phyloP scores from a whole-genome alignment of 2,113 vertebrate genomes.

The Cyprinodon brontotheroides region DNA sequence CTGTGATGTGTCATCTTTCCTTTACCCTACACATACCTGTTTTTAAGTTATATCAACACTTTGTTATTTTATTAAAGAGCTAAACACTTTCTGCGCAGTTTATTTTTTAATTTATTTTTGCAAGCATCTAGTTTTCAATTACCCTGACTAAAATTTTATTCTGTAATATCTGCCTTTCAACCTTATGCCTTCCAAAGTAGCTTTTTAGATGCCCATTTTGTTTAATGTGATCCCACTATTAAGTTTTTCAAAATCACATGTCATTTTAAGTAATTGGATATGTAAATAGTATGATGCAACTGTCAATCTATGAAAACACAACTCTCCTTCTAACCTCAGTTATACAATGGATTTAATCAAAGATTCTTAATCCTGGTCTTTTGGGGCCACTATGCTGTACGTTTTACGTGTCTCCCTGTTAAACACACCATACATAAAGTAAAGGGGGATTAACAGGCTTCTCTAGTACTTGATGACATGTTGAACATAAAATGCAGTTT shows the following conservation, averaged over 20 bases:
- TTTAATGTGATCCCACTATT: not conserved
- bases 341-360: too few species aligned
- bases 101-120: not conserved
- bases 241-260: too few species aligned
- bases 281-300: too few species aligned
- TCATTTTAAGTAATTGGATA: too few species aligned
- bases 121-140: not conserved
- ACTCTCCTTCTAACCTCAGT: too few species aligned
- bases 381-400: not conserved
- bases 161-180: not conserved
- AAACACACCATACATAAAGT: not conserved
- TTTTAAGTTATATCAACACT: conserved; percentile 39
- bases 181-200: not conserved
- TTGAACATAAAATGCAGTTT: not conserved
- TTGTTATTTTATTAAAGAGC: conserved; percentile 47
- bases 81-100: not conserved
- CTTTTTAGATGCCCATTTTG: not conserved
- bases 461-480: not conserved
- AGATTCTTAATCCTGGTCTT: not conserved
- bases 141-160: not conserved
- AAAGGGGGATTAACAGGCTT: not conserved
- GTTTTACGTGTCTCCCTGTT: not conserved
- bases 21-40: conserved; percentile 59
- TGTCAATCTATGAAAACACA: too few species aligned
- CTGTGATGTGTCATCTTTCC: conserved; percentile 86